These are phyloP conservation scores for Drosophila biarmipes DNA, from an alignment of 1,140 invertebrate species.

Conservation along the genomic window DNA sequence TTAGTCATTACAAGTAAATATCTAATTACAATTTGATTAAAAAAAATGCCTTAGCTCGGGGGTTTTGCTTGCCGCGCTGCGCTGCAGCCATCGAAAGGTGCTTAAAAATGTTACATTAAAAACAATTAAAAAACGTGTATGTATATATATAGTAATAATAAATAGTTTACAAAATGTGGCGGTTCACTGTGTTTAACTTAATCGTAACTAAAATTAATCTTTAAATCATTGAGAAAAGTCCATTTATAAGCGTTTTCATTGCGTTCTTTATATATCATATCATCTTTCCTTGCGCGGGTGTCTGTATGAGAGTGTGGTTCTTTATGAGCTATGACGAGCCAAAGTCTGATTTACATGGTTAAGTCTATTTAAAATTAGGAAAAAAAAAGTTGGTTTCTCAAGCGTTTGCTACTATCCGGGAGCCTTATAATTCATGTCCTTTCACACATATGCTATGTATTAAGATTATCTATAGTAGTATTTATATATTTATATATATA, in stretches of 20 bases:
- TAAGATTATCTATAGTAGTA: slow-evolving; percentile 22
- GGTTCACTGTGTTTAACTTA: slow-evolving; percentile 38
- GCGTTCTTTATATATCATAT: slow-evolving; percentile 60
- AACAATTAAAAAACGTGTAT: slow-evolving; percentile 34
- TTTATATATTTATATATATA: slow-evolving; percentile 26
- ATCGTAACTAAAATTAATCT: slow-evolving; percentile 50
- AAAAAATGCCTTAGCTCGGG: slow-evolving; percentile 64
- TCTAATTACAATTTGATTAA: slow-evolving; percentile 57
- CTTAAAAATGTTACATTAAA: slow-evolving; percentile 32
- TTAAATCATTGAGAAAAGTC: slow-evolving; percentile 76
- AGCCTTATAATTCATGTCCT: slow-evolving; percentile 13
- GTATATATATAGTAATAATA: slow-evolving; percentile 48
- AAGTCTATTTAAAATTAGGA: slow-evolving; percentile 16
- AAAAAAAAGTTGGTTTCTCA: slow-evolving; percentile 18
- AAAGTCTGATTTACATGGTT: slow-evolving; percentile 8
- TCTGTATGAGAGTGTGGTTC: slow-evolving; percentile 5
- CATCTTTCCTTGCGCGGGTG: slow-evolving; percentile 5
- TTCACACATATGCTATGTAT: slow-evolving; percentile 18
- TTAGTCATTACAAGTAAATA: slow-evolving; percentile 56
- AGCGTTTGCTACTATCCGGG: slow-evolving; percentile 1
- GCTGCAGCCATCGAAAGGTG: slow-evolving; percentile 40
- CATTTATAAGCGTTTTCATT: slow-evolving; percentile 78
- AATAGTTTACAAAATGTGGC: slow-evolving; percentile 61
- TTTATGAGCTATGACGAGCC: slow-evolving; percentile 18
- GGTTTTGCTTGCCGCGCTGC: slow-evolving; percentile 27